phyloP scores from a whole-genome alignment of 2,888 invertebrate species.

The Leucania comma region DNA sequence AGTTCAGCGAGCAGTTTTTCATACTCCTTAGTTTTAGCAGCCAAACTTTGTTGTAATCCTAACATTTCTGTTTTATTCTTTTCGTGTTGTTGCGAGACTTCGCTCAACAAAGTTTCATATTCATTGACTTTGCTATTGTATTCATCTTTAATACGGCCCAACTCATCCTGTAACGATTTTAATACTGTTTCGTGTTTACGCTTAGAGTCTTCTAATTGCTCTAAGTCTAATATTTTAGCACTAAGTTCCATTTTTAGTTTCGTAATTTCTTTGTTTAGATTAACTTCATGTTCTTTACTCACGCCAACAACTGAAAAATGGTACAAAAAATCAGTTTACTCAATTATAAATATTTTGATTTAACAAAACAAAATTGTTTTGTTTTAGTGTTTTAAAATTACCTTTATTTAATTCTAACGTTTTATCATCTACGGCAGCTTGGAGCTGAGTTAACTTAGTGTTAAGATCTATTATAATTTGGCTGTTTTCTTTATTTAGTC shows the following conservation, averaged over 20 bases:
- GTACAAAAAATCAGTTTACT: background rate
- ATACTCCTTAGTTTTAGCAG: constrained; percentile 83
- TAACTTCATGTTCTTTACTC: constrained; percentile 88
- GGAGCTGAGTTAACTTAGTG: constrained; percentile 85
- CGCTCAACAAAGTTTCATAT: constrained; percentile 85
- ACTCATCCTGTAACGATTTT: constrained; percentile 83
- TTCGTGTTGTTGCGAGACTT: constrained; percentile 84
- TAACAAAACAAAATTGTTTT: background rate
- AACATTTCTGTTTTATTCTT: constrained; percentile 84
- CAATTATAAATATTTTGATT: background rate
- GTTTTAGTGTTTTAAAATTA: constrained; percentile 63
- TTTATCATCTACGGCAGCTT: constrained; percentile 88
- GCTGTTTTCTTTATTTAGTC: constrained; percentile 86
- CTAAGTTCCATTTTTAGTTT: constrained; percentile 90
- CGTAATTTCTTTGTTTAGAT: constrained; percentile 88
- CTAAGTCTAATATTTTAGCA: constrained; percentile 89
- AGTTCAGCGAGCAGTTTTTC: constrained; percentile 83
- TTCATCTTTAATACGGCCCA: constrained; percentile 81
- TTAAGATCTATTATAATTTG: constrained; percentile 87
- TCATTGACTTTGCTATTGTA: constrained; percentile 85
- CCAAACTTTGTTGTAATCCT: constrained; percentile 82
- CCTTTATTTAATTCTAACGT: constrained; percentile 89
- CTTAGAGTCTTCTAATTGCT: constrained; percentile 85
- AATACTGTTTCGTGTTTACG: constrained; percentile 81
- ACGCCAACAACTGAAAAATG: constrained; percentile 82